phyloP scores from a whole-genome alignment of 1,140 invertebrate genomes.

The Bursaphelenchus mucronatus region DNA sequence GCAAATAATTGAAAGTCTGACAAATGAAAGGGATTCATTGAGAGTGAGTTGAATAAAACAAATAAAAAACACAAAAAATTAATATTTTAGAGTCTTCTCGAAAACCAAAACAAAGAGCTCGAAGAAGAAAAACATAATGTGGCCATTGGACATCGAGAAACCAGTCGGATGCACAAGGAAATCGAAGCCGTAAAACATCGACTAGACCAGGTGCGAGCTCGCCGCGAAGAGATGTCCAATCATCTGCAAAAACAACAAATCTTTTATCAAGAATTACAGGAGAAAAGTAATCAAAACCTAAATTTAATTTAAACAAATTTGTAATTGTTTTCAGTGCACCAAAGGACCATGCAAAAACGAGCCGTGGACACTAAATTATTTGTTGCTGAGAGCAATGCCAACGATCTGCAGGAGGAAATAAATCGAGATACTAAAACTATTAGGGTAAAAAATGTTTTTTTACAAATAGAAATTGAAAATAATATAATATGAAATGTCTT shows the following conservation, averaged over 20 bases:
- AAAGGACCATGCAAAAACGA: constrained; percentile 5
- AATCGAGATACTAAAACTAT: constrained; percentile 18
- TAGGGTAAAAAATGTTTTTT: neutral
- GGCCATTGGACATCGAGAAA: constrained; percentile 5
- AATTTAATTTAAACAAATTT: neutral
- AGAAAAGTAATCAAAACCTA: constrained; percentile 9
- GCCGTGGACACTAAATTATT: constrained; percentile 10
- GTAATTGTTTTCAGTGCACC: constrained; percentile 1
- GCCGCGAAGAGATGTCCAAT: constrained; percentile 11
- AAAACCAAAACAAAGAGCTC: neutral
- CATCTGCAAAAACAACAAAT: constrained; percentile 14
- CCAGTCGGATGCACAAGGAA: constrained; percentile 11
- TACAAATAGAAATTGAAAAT: neutral
- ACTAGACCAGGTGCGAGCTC: neutral
- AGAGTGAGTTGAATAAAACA: constrained; percentile 1
- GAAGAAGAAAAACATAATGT: neutral
- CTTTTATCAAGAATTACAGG: constrained; percentile 2
- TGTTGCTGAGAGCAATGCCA: neutral
- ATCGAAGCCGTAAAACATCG: constrained; percentile 15
- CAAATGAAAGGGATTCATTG: constrained; percentile 6
- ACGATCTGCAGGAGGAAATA: constrained; percentile 1
- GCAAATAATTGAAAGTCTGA: constrained; percentile 9
- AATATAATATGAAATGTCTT: neutral
- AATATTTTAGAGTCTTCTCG: constrained; percentile 1
- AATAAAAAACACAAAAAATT: neutral